Evolutionary conservation across 2,113 vertebrate species (phyloP).

Genomic region (Eptesicus fuscus): DNA sequence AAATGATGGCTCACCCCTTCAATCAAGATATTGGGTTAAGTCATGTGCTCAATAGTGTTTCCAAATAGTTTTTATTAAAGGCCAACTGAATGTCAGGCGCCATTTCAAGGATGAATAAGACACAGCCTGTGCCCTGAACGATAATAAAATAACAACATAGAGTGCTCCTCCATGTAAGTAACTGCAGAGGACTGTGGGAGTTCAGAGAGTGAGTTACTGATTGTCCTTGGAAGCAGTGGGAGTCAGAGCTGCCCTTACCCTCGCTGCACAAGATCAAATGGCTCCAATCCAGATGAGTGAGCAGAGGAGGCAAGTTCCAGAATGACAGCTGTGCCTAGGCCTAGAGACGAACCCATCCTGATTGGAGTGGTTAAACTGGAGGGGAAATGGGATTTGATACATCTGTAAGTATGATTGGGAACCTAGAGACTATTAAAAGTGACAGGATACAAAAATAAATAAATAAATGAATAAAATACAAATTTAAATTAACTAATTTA

Average conservation of each 20-base stretch:
- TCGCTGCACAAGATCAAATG: not conserved
- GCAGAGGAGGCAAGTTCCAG: not conserved
- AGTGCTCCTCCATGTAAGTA: not conserved
- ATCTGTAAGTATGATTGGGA: not conserved
- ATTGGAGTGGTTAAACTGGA: not conserved
- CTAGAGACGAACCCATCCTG: not conserved
- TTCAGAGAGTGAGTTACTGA: not conserved
- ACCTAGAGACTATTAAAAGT: not conserved
- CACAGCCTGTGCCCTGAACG: not conserved
- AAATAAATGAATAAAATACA: too few relatives aligned
- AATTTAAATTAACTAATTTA: not conserved
- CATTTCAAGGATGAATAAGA: not conserved
- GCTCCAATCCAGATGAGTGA: not conserved
- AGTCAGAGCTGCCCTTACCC: not conserved
- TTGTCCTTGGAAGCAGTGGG: not conserved
- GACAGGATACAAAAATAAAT: not conserved
- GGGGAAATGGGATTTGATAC: not conserved
- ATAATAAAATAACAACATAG: not conserved
- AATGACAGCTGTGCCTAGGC: not conserved
- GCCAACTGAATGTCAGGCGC: not conserved
- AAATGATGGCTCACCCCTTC: not conserved
- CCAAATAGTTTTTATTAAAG: not conserved
- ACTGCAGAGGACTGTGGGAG: not conserved
- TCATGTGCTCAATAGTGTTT: not conserved
- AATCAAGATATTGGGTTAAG: not conserved